phyloP scores from a whole-genome alignment of 2,888 invertebrate genomes.

The Catocala fraxini region DNA sequence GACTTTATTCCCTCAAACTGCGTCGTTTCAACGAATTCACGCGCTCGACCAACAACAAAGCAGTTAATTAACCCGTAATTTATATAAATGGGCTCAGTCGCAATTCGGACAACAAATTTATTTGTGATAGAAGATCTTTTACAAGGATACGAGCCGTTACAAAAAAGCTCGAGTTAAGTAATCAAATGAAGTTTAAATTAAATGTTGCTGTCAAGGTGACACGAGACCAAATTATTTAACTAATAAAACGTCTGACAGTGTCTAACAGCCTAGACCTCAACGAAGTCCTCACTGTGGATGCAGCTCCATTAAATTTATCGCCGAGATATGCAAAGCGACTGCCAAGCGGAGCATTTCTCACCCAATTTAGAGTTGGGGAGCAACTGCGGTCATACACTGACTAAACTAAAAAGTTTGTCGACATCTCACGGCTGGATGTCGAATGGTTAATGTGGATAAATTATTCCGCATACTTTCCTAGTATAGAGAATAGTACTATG shows the following conservation, averaged over 20 bases:
- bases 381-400: conserved; percentile 51
- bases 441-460: conserved; percentile 42
- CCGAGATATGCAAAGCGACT: conserved; percentile 70
- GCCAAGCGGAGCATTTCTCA: conserved; percentile 73
- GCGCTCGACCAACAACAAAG: conserved; percentile 73
- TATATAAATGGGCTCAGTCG: conserved; percentile 76
- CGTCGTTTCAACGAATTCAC: conserved; percentile 72
- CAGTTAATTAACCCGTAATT: conserved; percentile 81
- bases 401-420: conserved; percentile 68
- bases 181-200: conserved; percentile 42
- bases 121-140: conserved; percentile 74
- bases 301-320: conserved; percentile 67
- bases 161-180: conserved; percentile 40
- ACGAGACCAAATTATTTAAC: conserved; percentile 57
- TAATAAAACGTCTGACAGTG: conserved; percentile 44
- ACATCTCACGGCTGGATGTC: conserved; percentile 44
- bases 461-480: conserved; percentile 66
- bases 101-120: conserved; percentile 76
- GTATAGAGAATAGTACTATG: conserved; percentile 27
- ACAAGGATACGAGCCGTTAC: conserved; percentile 52
- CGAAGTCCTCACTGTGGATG: conserved; percentile 51
- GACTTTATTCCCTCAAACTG: conserved; percentile 64
- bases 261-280: conserved; percentile 41
- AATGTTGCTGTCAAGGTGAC: conserved; percentile 39
- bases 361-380: conserved; percentile 68